Evolutionary conservation across 64 coral and sea anemone genomes (phyloP), one percentile per base, ranked within the genome.

Genomic region (Montipora cactus): DNA sequence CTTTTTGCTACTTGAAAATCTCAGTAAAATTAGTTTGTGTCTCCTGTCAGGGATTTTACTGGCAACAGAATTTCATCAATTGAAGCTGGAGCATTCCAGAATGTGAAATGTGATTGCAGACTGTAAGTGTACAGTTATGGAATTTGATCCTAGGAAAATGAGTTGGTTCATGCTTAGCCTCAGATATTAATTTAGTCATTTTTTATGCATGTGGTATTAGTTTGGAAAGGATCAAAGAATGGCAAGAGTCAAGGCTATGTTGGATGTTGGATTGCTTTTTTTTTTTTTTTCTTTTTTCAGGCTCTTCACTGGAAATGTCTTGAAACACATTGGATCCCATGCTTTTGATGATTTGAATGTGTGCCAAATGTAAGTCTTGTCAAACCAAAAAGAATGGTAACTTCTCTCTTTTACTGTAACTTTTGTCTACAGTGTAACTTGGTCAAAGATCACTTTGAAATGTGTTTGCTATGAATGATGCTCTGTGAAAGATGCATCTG

Each of bases 51-150:
- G 83, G 78, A 93, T 88, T 93, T 93, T 62, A 55, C 22, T 10
- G 62, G 52, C 12, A 93, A 93, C 47, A 66, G 87, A 20, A 93
- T 89, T 8, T 58, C 76, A 16, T 28, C 74, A 2, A 88, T 93
- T 57, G 83, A 93, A 72, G 48, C 75, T 58, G 92, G 92, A 45
- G 92, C 92, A 11, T 93, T 93, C 10, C 37, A 88, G 44, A 81
- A 88, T 53, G 59, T 87, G 6, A 44, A 77, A 7, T 8, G 37
- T 14, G 0, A 28, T 28, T 93, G 91, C 74, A 78, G 57, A 18
- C 22, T 93, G 91, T 93, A 68, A 57, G 91, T 71, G 12, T 44
- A 5, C 22, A 50, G 7, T 28, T 28, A 28, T 28, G 28, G 28
- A 28, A 1, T 28, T 28, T 28, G 1, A 28, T 28, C 28, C 28